Conservation (phyloP, 2,797 vertebrate species). For the Arnoldichthys spilopterus region DNA sequence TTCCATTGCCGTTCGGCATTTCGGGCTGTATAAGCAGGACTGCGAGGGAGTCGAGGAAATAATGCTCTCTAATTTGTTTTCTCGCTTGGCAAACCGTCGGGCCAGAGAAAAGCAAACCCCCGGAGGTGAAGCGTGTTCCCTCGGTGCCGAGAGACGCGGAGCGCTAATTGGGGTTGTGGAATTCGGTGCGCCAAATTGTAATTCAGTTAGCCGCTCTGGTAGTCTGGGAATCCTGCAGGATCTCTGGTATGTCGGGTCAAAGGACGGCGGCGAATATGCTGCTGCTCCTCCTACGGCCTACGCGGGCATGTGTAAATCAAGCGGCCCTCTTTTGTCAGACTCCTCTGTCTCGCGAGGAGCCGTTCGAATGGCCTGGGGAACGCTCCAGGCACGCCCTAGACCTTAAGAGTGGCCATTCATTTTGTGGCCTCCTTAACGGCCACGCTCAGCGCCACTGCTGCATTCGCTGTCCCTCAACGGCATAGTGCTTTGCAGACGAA, state of each 20-base stretch:
- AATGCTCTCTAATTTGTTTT: constrained; percentile 46
- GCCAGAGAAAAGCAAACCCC: constrained; percentile 38
- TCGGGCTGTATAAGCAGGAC: constrained; percentile 75
- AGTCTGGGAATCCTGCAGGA: constrained; percentile 50
- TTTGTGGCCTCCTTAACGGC: constrained; percentile 49
- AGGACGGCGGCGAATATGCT: constrained; percentile 36
- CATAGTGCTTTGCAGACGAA: constrained; percentile 10
- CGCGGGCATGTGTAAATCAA: constrained; percentile 59
- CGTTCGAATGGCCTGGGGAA: constrained; percentile 54
- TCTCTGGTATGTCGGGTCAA: constrained; percentile 45
- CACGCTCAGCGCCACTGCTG: constrained; percentile 27
- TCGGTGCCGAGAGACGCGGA: constrained; percentile 26
- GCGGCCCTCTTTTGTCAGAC: constrained; percentile 55
- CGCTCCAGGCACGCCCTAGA: constrained; percentile 52
- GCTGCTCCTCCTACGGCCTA: constrained; percentile 51
- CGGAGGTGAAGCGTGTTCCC: constrained; percentile 22
- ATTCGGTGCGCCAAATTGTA: constrained; percentile 34
- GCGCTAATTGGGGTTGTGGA: constrained; percentile 35
- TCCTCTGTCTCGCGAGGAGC: constrained; percentile 53
- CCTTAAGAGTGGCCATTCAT: constrained; percentile 49
- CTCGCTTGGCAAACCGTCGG: constrained; percentile 31
- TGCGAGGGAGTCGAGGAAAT: constrained; percentile 34
- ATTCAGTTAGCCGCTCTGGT: constrained; percentile 20
- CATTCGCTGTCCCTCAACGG: constrained; percentile 15
- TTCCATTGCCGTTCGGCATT: constrained; percentile 74